Evolutionary conservation across 1,140 invertebrate genomes (phyloP), one percentile per base, ranked within the genome.

Genomic region (Anthonomus grandis): DNA sequence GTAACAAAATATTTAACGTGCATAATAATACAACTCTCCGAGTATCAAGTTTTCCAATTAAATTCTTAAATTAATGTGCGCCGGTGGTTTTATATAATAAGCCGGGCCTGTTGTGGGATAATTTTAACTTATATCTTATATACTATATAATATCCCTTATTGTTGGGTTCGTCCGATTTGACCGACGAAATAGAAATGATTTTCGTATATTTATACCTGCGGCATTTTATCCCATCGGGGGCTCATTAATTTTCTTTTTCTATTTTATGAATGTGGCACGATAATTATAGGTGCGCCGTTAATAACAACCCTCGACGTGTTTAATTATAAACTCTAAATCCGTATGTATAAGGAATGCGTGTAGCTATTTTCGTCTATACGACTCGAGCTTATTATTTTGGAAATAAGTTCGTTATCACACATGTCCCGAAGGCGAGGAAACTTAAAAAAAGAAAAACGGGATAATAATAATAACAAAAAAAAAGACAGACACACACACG

Each of bases 321-420:
- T 59, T 59, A 59, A 59, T 59, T 59, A 59, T 54, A 59, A 59
- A 27, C 31, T 57, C 45, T 44, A 49, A 48, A 38, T 57, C 38
- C 54, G 34, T 37, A n/a, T n/a, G 23, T 59, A 31, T 51, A 54
- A 58, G 50, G 60, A 62, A 62, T 62, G 60, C 49, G 57, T 56
- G 47, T 21, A 52, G 57, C 52, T 63, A 63, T 63, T 63, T 63
- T 59, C 36, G 60, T 59, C 34, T 15, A 38, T n/a, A n/a, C n/a
- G 36, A 50, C 23, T 21, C 10, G 39, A 52, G 53, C 50, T 48
- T 57, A 51, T 50, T 59, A 63, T 63, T 62, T 63, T 60, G 57
- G 48, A 63, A 63, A 63, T 63, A 57, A 63, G 61, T 63, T 63
- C 64, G 65, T 67, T 67, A 65, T 67, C 65, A 64, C 63, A 65